Evolutionary conservation across 1,140 invertebrate genomes (phyloP).

Genomic region (Psilanteris sp.): DNA sequence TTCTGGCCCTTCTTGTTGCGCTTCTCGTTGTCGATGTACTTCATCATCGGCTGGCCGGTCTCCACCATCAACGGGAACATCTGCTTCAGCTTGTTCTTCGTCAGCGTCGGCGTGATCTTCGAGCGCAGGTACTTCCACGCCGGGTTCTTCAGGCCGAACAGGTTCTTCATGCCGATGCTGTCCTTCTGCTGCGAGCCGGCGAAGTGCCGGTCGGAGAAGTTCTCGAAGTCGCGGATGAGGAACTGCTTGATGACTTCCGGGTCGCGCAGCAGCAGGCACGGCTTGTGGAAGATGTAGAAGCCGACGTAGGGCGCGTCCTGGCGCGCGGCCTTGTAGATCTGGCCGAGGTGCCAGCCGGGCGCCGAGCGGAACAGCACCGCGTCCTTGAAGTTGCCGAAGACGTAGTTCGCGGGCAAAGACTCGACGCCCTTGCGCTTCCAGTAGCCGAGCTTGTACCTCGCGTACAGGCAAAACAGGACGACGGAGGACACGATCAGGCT

Average conservation of each 20-base stretch:
- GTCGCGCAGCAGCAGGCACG: slow-evolving; percentile 65
- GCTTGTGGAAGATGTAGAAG: slow-evolving; percentile 71
- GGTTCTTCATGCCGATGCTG: slow-evolving; percentile 68
- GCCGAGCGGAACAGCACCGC: slow-evolving; percentile 56
- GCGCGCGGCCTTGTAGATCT: slow-evolving; percentile 58
- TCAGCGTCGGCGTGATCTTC: slow-evolving; percentile 76
- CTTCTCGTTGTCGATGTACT: slow-evolving; percentile 54
- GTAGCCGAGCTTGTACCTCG: slow-evolving; percentile 66
- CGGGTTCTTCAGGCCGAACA: slow-evolving; percentile 72
- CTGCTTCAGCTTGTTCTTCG: slow-evolving; percentile 74
- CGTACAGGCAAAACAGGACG: slow-evolving; percentile 54
- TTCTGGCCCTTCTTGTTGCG: slow-evolving; percentile 13
- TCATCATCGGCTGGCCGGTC: slow-evolving; percentile 66
- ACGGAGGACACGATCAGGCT: slow-evolving; percentile 3
- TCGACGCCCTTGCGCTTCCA: slow-evolving; percentile 69
- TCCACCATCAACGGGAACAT: slow-evolving; percentile 80
- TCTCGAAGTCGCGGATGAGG: slow-evolving; percentile 79
- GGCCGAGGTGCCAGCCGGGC: slow-evolving; percentile 73
- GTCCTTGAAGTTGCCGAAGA: slow-evolving; percentile 71
- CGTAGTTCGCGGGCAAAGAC: slow-evolving; percentile 56
- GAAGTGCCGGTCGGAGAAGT: slow-evolving; percentile 78
- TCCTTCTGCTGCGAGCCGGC: slow-evolving; percentile 64
- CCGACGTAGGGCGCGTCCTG: slow-evolving; percentile 41
- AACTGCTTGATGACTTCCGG: slow-evolving; percentile 73
- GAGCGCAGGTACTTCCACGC: slow-evolving; percentile 77